Evolutionary conservation across 2,113 vertebrate species (phyloP).

Genomic region (Daboia siamensis): DNA sequence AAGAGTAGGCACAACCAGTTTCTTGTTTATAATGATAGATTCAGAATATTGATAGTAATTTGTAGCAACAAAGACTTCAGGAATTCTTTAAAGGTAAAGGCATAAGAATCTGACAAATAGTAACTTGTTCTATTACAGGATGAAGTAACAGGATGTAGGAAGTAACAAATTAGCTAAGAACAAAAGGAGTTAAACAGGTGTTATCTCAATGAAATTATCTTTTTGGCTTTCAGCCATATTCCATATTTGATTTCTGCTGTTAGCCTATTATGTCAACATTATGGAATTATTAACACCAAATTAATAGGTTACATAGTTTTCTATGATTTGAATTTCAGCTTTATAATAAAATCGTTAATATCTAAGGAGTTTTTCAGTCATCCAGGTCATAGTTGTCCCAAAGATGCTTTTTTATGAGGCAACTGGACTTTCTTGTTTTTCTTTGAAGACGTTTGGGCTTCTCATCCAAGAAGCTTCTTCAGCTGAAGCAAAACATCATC

Average conservation of each 20-base stretch:
- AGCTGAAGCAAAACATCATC: too few relatives aligned
- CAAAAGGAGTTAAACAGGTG: background rate
- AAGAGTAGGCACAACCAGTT: background rate
- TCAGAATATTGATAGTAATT: background rate
- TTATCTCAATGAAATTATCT: background rate
- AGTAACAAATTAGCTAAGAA: background rate
- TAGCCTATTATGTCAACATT: background rate
- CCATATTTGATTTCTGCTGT: background rate
- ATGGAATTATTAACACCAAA: background rate
- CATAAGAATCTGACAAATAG: background rate
- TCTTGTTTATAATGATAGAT: background rate
- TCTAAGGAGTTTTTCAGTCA: background rate
- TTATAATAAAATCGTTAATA: constrained; percentile 51
- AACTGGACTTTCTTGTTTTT: too few relatives aligned
- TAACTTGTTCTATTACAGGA: background rate
- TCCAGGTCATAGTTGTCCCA: too few relatives aligned
- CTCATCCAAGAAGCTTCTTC: too few relatives aligned
- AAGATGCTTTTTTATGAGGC: too few relatives aligned
- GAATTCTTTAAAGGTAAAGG: background rate
- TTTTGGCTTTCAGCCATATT: constrained; percentile 2
- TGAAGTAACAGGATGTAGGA: background rate
- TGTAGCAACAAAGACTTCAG: background rate
- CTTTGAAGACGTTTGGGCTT: too few relatives aligned
- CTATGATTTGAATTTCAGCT: constrained; percentile 50
- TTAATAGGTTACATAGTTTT: constrained; percentile 29